These are phyloP conservation scores for Ophion ventricosus DNA, from an alignment of 2,888 invertebrate genomes.

Conservation along the genomic window DNA sequence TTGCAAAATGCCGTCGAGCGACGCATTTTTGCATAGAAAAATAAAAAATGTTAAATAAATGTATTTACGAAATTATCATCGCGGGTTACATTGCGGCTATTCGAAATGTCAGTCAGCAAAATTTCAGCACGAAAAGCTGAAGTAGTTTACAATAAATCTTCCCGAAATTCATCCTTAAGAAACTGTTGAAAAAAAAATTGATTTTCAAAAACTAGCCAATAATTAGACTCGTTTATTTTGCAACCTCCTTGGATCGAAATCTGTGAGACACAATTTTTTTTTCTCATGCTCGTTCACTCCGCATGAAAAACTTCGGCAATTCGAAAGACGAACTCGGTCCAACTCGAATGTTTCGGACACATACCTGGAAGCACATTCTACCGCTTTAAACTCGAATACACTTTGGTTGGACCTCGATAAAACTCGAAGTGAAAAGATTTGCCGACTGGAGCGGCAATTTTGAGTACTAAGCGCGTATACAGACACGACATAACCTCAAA, in stretches of 20 bases:
- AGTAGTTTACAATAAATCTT: background rate
- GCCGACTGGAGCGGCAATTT: constrained; percentile 15
- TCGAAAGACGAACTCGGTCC: background rate
- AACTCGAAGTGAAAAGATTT: background rate
- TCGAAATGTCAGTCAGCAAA: too few species aligned
- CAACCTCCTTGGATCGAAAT: background rate
- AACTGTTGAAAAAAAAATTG: background rate
- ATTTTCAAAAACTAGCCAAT: background rate
- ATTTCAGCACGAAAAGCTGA: too few species aligned
- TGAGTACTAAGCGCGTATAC: constrained; percentile 8
- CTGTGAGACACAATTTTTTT: background rate
- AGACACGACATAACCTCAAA: constrained; percentile 41
- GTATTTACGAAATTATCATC: too few species aligned
- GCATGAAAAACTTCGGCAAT: background rate
- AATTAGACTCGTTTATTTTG: too few species aligned
- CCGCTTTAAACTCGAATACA: too few species aligned
- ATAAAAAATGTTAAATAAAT: too few species aligned
- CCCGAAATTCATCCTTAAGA: background rate
- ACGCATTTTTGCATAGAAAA: too few species aligned
- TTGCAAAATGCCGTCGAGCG: too few species aligned
- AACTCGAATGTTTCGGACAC: background rate
- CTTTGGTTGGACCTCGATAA: background rate
- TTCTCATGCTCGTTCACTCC: background rate
- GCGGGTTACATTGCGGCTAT: too few species aligned
- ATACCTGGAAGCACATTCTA: background rate